These are phyloP conservation scores for Harlomillsia oculata DNA, from an alignment of 1,140 invertebrate genomes.

Conservation along the genomic window DNA sequence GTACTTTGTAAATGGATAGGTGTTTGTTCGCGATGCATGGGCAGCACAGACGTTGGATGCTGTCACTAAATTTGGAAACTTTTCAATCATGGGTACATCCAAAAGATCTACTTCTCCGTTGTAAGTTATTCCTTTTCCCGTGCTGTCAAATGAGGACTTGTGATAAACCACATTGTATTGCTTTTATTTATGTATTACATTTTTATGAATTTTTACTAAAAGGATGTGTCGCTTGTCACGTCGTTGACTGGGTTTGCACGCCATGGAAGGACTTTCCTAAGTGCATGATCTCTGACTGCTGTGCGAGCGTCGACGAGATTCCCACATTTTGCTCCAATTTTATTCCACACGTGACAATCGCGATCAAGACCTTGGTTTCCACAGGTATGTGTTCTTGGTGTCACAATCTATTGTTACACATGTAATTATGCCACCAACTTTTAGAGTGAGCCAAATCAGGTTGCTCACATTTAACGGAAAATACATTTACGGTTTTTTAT, in stretches of 20 bases:
- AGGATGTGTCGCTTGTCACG: conserved; percentile 21
- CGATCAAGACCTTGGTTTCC: conserved; percentile 6
- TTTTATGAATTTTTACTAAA: conserved; percentile 19
- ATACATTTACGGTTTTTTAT: background rate
- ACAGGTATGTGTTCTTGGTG: conserved; percentile 23
- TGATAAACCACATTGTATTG: background rate
- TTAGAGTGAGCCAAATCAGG: background rate
- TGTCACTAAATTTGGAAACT: conserved; percentile 31
- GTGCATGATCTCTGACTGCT: conserved; percentile 22
- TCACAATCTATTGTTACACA: too few relatives aligned
- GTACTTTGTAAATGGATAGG: conserved; percentile 19
- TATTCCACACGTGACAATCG: conserved; percentile 23
- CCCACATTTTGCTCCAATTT: conserved; percentile 14
- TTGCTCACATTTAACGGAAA: background rate
- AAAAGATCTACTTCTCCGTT: conserved; percentile 12
- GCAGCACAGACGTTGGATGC: conserved; percentile 28
- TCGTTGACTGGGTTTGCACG: conserved; percentile 13
- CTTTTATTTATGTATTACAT: background rate
- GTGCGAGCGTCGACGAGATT: background rate
- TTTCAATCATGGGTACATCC: conserved; percentile 9
- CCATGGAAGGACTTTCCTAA: conserved; percentile 30
- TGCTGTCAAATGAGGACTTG: conserved; percentile 13
- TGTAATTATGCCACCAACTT: too few relatives aligned
- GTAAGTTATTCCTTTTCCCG: conserved; percentile 25
- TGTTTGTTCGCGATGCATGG: conserved; percentile 15